Evolutionary conservation across 2,888 invertebrate genomes (phyloP).

Genomic region (Macropis europaea): DNA sequence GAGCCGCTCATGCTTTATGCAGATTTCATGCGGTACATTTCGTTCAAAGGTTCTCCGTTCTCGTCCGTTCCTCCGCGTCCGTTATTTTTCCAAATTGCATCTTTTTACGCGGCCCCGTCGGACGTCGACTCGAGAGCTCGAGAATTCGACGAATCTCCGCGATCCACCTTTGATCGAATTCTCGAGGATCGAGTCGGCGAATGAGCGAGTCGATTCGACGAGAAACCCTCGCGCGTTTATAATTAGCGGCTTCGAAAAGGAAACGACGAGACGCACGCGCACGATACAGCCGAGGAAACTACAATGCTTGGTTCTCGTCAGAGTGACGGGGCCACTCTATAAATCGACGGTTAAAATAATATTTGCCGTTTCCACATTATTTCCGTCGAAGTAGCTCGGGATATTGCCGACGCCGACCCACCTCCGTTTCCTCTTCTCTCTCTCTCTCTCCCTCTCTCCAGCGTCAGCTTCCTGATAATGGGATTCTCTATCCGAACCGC

Average conservation of each 20-base stretch:
- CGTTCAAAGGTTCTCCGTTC: slow-evolving; percentile 53
- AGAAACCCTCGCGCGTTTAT: slow-evolving; percentile 31
- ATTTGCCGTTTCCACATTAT: slow-evolving; percentile 69
- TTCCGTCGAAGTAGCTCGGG: slow-evolving; percentile 49
- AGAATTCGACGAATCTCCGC: too few relatives aligned
- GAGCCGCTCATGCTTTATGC: slow-evolving; percentile 31
- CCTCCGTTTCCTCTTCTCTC: background rate
- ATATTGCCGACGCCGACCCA: background rate
- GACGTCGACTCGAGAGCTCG: too few relatives aligned
- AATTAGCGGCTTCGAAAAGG: slow-evolving; percentile 30
- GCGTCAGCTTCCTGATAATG: slow-evolving; percentile 7
- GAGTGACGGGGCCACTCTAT: slow-evolving; percentile 70
- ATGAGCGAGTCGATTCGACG: background rate
- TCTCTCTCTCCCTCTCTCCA: background rate
- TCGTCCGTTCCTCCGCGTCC: background rate
- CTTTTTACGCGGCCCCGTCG: background rate
- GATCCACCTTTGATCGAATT: too few relatives aligned
- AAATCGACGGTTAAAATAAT: slow-evolving; percentile 73
- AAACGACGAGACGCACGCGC: background rate
- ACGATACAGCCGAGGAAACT: slow-evolving; percentile 4
- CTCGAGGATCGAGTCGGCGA: too few relatives aligned
- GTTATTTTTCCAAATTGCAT: slow-evolving; percentile 24
- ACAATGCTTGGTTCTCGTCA: slow-evolving; percentile 67
- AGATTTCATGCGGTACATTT: slow-evolving; percentile 50
- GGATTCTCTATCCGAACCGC: slow-evolving; percentile 19